Evolutionary conservation across 2,113 vertebrate genomes (phyloP).

Genomic region (Ptychochromis oligacanthus): DNA sequence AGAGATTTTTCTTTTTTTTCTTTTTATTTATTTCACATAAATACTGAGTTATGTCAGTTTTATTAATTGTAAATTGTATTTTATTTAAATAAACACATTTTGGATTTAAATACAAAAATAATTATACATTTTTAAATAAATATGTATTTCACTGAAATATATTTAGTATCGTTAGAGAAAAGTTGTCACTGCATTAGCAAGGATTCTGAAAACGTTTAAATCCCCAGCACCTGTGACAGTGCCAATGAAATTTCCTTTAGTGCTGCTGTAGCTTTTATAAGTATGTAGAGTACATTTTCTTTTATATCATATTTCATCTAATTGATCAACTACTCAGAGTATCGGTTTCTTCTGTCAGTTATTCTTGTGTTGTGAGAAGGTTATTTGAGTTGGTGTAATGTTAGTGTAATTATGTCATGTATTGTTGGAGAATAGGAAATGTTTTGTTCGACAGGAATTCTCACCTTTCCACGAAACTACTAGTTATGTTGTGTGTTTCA

Average conservation of each 20-base stretch:
- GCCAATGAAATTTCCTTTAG: not conserved
- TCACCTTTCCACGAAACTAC: conserved; percentile 52
- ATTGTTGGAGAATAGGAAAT: conserved; percentile 31
- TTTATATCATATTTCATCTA: conserved; percentile 1
- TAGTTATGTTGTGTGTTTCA: conserved; percentile 41
- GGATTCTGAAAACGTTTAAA: too few relatives aligned
- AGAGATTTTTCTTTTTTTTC: not conserved
- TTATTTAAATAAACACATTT: not conserved
- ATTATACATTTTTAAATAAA: not conserved
- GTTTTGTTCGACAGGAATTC: conserved; percentile 42
- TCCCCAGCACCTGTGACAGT: not conserved
- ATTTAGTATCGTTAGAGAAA: not conserved
- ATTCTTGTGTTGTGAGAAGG: conserved; percentile 20
- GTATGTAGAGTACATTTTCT: not conserved
- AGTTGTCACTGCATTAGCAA: not conserved
- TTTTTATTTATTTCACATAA: not conserved
- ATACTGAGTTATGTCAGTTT: not conserved
- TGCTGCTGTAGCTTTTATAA: not conserved
- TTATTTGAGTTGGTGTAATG: conserved; percentile 32
- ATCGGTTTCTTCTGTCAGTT: conserved; percentile 3
- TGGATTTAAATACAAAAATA: not conserved
- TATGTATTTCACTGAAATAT: not conserved
- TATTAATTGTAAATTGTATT: not conserved
- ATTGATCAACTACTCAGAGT: conserved; percentile 7
- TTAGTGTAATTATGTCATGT: conserved; percentile 30